Conservation (phyloP, 2,888 invertebrate genomes). For the Diadegma fenestrale region DNA sequence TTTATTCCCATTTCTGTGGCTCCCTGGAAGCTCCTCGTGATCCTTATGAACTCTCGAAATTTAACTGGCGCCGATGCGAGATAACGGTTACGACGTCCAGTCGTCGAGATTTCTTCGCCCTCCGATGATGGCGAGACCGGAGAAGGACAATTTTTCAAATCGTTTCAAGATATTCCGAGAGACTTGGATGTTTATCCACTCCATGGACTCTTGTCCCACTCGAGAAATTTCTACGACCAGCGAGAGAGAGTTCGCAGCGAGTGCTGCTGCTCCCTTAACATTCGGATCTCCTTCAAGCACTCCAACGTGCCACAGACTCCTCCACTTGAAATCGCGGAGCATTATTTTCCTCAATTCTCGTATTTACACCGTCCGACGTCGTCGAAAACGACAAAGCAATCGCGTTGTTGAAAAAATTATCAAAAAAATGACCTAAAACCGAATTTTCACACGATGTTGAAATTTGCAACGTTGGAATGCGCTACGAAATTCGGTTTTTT, state of each 20-base stretch:
- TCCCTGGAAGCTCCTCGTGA: conserved; percentile 55
- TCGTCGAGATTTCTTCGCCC: conserved; percentile 11
- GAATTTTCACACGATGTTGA: no score
- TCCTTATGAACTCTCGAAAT: conserved; percentile 73
- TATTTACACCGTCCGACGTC: neutral
- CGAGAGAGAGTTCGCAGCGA: conserved; percentile 13
- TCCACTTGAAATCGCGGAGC: conserved; percentile 4
- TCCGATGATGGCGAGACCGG: conserved; percentile 8
- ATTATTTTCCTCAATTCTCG: neutral
- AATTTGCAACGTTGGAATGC: no score
- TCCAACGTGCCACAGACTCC: conserved; percentile 6
- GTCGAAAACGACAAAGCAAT: neutral
- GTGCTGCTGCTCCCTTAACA: conserved; percentile 25
- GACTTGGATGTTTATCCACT: conserved; percentile 59
- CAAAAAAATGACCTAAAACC: no score
- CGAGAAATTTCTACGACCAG: conserved; percentile 30
- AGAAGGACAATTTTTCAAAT: conserved; percentile 45
- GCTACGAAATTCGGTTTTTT: no score
- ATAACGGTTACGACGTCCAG: conserved; percentile 70
- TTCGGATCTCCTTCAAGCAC: conserved; percentile 19
- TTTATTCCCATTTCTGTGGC: conserved; percentile 44
- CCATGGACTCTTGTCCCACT: conserved; percentile 27
- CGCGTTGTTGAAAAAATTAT: neutral
- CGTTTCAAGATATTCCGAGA: conserved; percentile 52
- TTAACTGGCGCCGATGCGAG: conserved; percentile 78